These are phyloP conservation scores for Aspiorhynchus laticeps DNA, from an alignment of 2,113 vertebrate species.

Conservation along the genomic window DNA sequence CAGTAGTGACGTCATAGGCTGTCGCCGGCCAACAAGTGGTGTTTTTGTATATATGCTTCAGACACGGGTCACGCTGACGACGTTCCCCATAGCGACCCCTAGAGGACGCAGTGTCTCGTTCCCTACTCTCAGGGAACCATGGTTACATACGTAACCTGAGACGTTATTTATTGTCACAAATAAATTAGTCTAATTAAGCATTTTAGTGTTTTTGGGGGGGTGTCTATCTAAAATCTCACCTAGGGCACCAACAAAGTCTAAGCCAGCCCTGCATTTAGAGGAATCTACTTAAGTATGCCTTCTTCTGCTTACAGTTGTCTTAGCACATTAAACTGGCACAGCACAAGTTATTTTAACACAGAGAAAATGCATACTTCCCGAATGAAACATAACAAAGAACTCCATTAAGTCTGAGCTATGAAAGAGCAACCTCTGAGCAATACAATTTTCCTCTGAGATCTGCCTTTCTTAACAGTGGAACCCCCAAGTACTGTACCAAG, in stretches of 20 bases:
- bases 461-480: background rate
- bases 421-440: background rate
- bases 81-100: too few species aligned
- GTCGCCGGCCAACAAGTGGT: too few species aligned
- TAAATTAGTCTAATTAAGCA: background rate
- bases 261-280: background rate
- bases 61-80: too few species aligned
- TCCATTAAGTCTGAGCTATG: background rate
- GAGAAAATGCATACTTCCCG: background rate
- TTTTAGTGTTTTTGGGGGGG: background rate
- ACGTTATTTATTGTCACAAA: background rate
- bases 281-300: background rate
- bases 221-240: background rate
- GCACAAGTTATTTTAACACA: background rate
- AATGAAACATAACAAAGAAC: constrained; percentile 29
- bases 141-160: too few species aligned
- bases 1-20: too few species aligned
- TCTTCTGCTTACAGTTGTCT: background rate
- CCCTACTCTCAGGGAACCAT: too few species aligned
- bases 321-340: background rate
- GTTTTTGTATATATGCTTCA: too few species aligned
- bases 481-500: background rate
- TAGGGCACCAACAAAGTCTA: background rate
- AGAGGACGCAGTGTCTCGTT: too few species aligned
- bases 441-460: background rate